A percentile compares a stretch with the other conserved stretches of the same genome.
Evolutionary conservation across 2,113 vertebrate genomes (phyloP).

Genomic region (Istiophorus platypterus): DNA sequence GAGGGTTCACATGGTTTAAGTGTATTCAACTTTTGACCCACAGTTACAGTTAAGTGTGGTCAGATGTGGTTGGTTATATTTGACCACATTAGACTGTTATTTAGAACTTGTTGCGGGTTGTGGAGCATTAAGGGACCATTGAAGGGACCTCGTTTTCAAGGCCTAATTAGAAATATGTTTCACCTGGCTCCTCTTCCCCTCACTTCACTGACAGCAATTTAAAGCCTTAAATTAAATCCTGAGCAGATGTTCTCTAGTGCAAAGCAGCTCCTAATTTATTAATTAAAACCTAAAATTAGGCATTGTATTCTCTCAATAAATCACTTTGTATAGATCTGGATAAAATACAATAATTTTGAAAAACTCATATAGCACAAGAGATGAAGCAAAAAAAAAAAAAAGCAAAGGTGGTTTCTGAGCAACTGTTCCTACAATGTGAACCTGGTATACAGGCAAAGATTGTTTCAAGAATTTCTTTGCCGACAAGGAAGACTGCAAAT

Average conservation of each 20-base stretch:
- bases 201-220: not conserved
- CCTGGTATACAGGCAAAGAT: not conserved
- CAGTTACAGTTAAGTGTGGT: no score
- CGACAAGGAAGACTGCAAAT: conserved; percentile 21
- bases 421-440: conserved; percentile 50
- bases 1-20: no score
- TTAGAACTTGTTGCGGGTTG: no score
- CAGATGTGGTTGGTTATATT: no score
- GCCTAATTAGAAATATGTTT: conserved; percentile 5
- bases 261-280: conserved; percentile 14
- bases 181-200: not conserved
- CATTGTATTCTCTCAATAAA: not conserved
- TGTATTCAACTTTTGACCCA: not conserved
- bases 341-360: conserved; percentile 13
- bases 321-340: conserved; percentile 48
- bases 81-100: no score
- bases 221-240: not conserved
- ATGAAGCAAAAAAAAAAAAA: conserved; percentile 14
- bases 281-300: conserved; percentile 1
- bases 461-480: conserved; percentile 23
- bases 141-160: conserved; percentile 10
- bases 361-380: conserved; percentile 46
- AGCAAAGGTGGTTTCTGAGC: not conserved
- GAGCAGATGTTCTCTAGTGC: not conserved
- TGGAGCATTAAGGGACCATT: no score